Evolutionary conservation across 2,113 vertebrate species (phyloP).

Genomic region (Martes martes): DNA sequence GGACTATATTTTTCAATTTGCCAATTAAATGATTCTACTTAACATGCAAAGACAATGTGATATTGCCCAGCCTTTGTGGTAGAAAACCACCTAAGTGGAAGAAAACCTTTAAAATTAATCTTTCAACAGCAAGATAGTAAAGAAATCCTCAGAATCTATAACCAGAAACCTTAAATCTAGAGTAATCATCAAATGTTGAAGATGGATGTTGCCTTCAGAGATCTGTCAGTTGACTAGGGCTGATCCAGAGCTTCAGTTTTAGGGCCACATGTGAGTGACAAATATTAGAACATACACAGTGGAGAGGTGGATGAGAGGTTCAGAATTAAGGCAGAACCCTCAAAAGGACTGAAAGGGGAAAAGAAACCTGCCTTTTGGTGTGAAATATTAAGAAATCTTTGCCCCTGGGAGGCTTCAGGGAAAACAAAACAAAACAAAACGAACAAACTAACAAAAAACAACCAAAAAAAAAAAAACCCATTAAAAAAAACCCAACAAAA

Average conservation of each 20-base stretch:
- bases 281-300: background rate
- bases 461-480: no score
- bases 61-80: background rate
- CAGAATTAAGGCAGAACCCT: background rate
- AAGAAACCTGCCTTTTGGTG: background rate
- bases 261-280: background rate
- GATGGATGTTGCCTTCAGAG: background rate
- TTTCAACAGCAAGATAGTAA: background rate
- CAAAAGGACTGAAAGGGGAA: background rate
- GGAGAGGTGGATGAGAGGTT: background rate
- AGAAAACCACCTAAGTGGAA: background rate
- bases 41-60: background rate
- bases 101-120: background rate
- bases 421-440: background rate
- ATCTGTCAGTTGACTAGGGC: background rate
- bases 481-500: no score
- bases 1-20: background rate
- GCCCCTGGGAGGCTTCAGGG: background rate
- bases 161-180: background rate
- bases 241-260: background rate
- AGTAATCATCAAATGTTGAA: background rate
- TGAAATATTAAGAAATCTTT: slow-evolving; percentile 7
- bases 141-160: background rate
- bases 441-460: background rate
- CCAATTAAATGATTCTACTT: background rate